Evolutionary conservation across 64 coral and sea anemone genomes (phyloP).

Genomic region (Stichodactyla mertensii): DNA sequence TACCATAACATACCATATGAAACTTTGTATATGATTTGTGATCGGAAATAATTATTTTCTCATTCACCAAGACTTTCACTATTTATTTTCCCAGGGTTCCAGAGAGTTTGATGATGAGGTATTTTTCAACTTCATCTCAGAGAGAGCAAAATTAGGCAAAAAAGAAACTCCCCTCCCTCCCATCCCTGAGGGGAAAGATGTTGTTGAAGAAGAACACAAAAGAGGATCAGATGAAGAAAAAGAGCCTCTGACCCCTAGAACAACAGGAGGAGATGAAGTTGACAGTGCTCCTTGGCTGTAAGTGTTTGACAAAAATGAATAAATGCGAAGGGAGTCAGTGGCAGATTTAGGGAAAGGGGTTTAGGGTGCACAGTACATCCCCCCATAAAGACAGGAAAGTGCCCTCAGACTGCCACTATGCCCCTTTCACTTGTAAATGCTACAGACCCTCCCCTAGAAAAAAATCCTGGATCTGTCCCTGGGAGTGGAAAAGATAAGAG

Average conservation of each 20-base stretch:
- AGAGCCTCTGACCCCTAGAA: slow-evolving; percentile 7
- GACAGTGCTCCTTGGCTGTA: slow-evolving; percentile 34
- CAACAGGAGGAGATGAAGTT: slow-evolving; percentile 54
- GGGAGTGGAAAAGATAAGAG: too few species aligned
- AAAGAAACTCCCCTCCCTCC: slow-evolving; percentile 54
- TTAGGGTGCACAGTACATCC: too few species aligned
- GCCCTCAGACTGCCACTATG: too few species aligned
- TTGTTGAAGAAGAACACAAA: slow-evolving; percentile 3
- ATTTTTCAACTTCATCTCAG: slow-evolving; percentile 71
- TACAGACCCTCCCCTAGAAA: too few species aligned
- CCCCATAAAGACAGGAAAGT: too few species aligned
- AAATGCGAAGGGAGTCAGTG: too few species aligned
- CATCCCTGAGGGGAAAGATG: slow-evolving; percentile 36
- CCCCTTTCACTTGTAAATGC: too few species aligned
- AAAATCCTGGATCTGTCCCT: too few species aligned
- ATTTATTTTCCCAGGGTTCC: slow-evolving; percentile 14
- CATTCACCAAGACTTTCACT: background rate
- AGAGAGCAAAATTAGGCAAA: slow-evolving; percentile 25
- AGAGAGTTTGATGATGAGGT: slow-evolving; percentile 66
- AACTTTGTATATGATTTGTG: too few species aligned
- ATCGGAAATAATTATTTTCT: background rate
- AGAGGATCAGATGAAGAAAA: slow-evolving; percentile 55
- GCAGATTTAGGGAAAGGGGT: too few species aligned
- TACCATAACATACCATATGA: too few species aligned
- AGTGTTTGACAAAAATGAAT: background rate